These are phyloP conservation scores for Cygnus olor DNA, from an alignment of 2,797 vertebrate species.

Conservation along the genomic window DNA sequence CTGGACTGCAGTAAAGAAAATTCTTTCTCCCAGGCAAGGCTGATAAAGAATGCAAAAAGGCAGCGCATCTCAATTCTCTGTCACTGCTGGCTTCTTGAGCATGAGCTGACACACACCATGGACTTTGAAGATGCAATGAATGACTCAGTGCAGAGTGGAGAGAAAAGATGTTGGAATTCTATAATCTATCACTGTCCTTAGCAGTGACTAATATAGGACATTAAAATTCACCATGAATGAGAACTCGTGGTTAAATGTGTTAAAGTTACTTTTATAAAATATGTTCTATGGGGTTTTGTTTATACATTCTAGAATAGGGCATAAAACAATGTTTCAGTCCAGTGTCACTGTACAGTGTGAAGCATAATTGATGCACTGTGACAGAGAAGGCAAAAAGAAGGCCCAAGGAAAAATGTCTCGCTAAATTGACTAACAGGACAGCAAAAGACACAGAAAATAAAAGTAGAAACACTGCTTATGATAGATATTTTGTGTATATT, in stretches of 20 bases:
- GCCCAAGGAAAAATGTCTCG: conserved; percentile 29
- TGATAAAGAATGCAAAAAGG: conserved; percentile 35
- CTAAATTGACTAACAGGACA: conserved; percentile 16
- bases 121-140: conserved; percentile 36
- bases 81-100: conserved; percentile 46
- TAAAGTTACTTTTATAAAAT: background rate
- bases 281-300: background rate
- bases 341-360: background rate
- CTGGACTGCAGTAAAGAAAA: conserved; percentile 3
- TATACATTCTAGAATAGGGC: background rate
- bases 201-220: background rate
- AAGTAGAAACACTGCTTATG: background rate
- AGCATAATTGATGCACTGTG: conserved; percentile 33
- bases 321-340: background rate
- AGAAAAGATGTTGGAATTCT: background rate
- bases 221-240: conserved; percentile 7
- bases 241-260: background rate
- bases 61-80: conserved; percentile 38
- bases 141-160: conserved; percentile 19
- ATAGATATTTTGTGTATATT: conserved; percentile 38
- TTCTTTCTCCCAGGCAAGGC: conserved; percentile 30
- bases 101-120: background rate
- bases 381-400: conserved; percentile 23
- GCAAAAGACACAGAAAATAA: background rate
- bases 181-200: background rate